Conservation (phyloP, 2,888 invertebrate genomes). For the Anagyrus pseudococci region DNA sequence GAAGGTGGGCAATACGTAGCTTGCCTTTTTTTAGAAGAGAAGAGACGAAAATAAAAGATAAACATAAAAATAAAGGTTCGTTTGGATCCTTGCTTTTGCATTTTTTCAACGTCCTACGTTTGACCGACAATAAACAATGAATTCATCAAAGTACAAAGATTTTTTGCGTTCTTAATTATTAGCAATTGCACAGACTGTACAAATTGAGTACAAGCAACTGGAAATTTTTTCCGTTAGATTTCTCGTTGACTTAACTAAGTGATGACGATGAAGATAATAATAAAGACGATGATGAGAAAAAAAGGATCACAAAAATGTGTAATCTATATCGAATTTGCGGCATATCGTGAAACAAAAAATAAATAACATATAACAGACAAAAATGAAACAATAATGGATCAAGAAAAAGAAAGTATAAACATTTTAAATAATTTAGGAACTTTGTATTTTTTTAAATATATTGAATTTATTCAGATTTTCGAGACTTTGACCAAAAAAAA, state of each 20-base stretch:
- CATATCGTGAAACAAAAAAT: constrained; percentile 20
- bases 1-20: no score
- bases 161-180: constrained; percentile 26
- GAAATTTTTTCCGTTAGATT: constrained; percentile 12
- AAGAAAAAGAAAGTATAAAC: constrained; percentile 35
- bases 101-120: constrained; percentile 33
- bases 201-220: constrained; percentile 16
- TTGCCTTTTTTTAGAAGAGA: constrained; percentile 1
- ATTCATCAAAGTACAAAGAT: constrained; percentile 37
- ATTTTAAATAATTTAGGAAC: constrained; percentile 24
- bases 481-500: constrained; percentile 32
- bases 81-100: constrained; percentile 31
- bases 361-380: constrained; percentile 5
- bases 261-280: neutral
- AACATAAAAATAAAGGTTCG: constrained; percentile 13
- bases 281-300: neutral
- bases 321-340: constrained; percentile 3
- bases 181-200: constrained; percentile 18
- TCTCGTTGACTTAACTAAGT: constrained; percentile 23
- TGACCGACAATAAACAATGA: constrained; percentile 37
- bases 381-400: constrained; percentile 1
- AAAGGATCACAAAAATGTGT: neutral
- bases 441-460: constrained; percentile 32
- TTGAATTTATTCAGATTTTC: constrained; percentile 24
- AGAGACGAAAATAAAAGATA: constrained; percentile 1